Evolutionary conservation across 2,888 invertebrate species (phyloP).

Genomic region (Sinelater perroti): DNA sequence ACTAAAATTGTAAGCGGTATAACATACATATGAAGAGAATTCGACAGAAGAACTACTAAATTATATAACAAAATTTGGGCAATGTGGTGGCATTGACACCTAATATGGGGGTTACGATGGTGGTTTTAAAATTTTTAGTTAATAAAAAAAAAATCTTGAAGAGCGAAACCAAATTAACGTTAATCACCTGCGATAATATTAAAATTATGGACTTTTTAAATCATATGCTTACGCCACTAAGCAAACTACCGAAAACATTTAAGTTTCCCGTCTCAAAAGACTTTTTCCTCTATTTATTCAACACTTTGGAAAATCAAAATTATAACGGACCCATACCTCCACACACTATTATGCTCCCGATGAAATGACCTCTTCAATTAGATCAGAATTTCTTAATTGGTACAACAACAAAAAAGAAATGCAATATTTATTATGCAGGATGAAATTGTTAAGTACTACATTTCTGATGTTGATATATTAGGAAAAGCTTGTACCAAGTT

Average conservation of each 20-base stretch:
- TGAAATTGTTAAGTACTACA: constrained; percentile 31
- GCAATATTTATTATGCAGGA: constrained; percentile 27
- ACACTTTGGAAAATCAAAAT: constrained; percentile 29
- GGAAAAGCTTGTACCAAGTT: constrained; percentile 22
- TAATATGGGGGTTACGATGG: constrained; percentile 11
- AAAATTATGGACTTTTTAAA: constrained; percentile 19
- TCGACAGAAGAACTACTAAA: background rate
- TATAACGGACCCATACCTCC: constrained; percentile 40
- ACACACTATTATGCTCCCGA: constrained; percentile 18
- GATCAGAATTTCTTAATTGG: constrained; percentile 27
- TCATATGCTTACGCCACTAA: constrained; percentile 24
- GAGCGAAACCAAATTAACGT: constrained; percentile 10
- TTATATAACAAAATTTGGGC: background rate
- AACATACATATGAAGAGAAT: background rate
- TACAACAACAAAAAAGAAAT: background rate
- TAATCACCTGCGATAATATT: constrained; percentile 6
- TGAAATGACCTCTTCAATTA: constrained; percentile 9
- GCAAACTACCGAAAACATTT: constrained; percentile 28
- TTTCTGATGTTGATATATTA: constrained; percentile 31
- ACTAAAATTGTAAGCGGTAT: background rate
- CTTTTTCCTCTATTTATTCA: constrained; percentile 27
- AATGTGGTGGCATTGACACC: constrained; percentile 3
- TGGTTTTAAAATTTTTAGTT: background rate
- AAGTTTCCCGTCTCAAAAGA: constrained; percentile 22
- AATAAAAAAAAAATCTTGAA: background rate